Base-by-base conservation (phyloP, 2,888 invertebrate species). In the Diaprepes abbreviatus region DNA sequence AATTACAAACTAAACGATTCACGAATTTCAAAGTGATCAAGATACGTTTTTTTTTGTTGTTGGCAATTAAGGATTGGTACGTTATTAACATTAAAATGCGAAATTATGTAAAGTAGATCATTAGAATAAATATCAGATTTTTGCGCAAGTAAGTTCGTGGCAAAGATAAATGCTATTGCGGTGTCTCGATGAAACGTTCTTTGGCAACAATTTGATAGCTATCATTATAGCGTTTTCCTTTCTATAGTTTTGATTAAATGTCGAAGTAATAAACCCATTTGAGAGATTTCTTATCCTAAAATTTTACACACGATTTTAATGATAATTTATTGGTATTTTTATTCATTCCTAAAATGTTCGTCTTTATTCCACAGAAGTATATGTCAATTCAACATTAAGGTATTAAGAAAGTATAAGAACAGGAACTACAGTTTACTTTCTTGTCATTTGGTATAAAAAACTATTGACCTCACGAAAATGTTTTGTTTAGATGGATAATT, bases 41-140 rank as follows among this genome's bases (percentile, higher is more conserved):
- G 6, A 12, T 16, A 17, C 7, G 1, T 40, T 2, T 2, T 40
- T 40, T 19, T 19, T 43, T 17, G 6, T 19, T 21, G 7, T 19
- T 43, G 2, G 17, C 40, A 43, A 43, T 19, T 19, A 59, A 59
- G 68, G 72, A 69, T 71, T 68, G 73, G 40, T 31, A 67, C 55
- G 59, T 64, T 40, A 57, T 68, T 35, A 19, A 16, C 35, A 54
- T 19, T 12, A 54, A 36, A 36, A 10, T n/a, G 7, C 35, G n/a
- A 55, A 38, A 55, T 14, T 55, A 38, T 55, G 55, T n/a, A 55
- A 38, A 55, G 24, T 38, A 36, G 36, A 55, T 14, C 24, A 38
- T 55, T 55, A 36, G 35, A 55, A 55, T 24, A 55, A 55, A 55
- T 55, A 55, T 38, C 36, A 55, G 24, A 38, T 38, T 36, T 55